Percentiles rank a stretch among this genome's conserved stretches.
phyloP scores from a whole-genome alignment of 2,797 vertebrate species.

The Leptoclinus maculatus region DNA sequence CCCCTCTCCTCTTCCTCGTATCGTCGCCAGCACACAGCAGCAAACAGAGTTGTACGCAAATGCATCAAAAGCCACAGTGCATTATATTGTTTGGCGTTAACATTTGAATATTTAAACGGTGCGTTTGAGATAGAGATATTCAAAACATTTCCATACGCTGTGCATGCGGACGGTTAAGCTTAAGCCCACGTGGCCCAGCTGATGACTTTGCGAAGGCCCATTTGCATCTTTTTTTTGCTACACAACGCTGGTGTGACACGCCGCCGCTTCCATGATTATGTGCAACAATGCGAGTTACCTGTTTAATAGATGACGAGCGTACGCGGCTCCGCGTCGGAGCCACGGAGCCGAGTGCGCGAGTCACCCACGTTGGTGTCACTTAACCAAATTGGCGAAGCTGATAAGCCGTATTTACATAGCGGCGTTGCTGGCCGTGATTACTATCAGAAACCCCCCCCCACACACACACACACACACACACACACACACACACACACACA shows the following conservation, averaged over 20 bases:
- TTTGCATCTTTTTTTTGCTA: slow-evolving; percentile 53
- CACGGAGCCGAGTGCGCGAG: slow-evolving; percentile 51
- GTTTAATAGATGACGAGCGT: slow-evolving; percentile 53
- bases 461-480: not conserved
- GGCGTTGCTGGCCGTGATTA: slow-evolving; percentile 71
- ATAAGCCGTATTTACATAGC: slow-evolving; percentile 81
- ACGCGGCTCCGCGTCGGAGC: slow-evolving; percentile 48
- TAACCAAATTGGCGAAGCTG: slow-evolving; percentile 78
- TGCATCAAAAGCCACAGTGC: slow-evolving; percentile 71
- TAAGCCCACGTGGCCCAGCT: slow-evolving; percentile 48
- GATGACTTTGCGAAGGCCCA: slow-evolving; percentile 35
- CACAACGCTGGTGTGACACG: slow-evolving; percentile 22
- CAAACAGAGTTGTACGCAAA: slow-evolving; percentile 86
- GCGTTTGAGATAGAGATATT: slow-evolving; percentile 82
- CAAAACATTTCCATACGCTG: slow-evolving; percentile 74
- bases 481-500: not conserved
- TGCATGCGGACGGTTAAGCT: slow-evolving; percentile 54
- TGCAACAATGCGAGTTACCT: slow-evolving; percentile 52
- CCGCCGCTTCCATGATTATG: slow-evolving; percentile 31
- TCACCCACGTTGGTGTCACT: slow-evolving; percentile 77
- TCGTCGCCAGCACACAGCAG: slow-evolving; percentile 57
- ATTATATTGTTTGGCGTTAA: slow-evolving; percentile 81
- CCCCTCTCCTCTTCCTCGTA: slow-evolving; percentile 50
- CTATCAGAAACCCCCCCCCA: slow-evolving; percentile 66
- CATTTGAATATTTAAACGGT: slow-evolving; percentile 87